Percentiles rank a stretch among this genome's conserved stretches.
Conservation (phyloP, 2,113 vertebrate genomes). For the Phycodurus eques region DNA sequence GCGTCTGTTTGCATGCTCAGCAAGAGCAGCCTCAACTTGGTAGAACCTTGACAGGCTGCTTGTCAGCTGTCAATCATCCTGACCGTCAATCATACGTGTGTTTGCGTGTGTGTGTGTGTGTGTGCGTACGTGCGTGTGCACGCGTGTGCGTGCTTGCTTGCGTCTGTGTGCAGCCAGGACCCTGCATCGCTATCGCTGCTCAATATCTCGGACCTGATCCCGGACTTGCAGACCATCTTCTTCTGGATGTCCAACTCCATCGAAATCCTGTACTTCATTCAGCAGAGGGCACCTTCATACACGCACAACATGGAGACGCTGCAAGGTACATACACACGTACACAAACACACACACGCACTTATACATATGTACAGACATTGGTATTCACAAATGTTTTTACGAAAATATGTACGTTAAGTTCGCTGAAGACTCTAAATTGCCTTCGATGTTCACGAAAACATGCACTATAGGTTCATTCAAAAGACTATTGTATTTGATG, state of each 20-base stretch:
- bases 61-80: neutral
- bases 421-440: neutral
- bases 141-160: conserved; percentile 23
- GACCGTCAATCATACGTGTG: neutral
- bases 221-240: conserved; percentile 88
- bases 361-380: no score
- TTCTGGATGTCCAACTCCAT: conserved; percentile 98
- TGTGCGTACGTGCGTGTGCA: no score
- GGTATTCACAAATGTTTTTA: no score
- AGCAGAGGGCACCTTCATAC: conserved; percentile 88
- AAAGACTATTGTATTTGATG: neutral
- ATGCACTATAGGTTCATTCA: no score
- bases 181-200: conserved; percentile 78
- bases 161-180: conserved; percentile 79
- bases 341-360: conserved; percentile 17
- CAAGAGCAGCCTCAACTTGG: no score
- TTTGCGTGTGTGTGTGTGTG: conserved; percentile 29
- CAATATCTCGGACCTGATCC: conserved; percentile 83
- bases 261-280: conserved; percentile 91
- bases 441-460: neutral
- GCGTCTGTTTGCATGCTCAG: neutral
- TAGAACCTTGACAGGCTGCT: neutral
- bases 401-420: neutral
- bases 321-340: conserved; percentile 74
- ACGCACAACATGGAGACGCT: conserved; percentile 86